Percentiles rank a stretch among this genome's conserved stretches.
phyloP scores from a whole-genome alignment of 2,888 invertebrate genomes.

The Unio delphinus region DNA sequence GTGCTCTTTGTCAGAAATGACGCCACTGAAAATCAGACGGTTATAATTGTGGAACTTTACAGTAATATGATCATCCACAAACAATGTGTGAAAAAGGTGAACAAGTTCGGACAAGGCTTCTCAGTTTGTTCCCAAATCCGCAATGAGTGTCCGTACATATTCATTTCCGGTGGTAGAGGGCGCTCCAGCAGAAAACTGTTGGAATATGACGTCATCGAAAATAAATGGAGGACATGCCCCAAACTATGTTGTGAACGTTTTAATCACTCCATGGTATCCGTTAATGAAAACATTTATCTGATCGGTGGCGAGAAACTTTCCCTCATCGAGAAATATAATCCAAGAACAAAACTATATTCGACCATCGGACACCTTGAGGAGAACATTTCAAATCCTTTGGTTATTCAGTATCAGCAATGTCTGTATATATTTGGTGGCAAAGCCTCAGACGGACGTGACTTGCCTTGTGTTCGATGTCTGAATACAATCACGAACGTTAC shows the following conservation, averaged over 20 bases:
- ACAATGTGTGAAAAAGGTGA: too few species aligned
- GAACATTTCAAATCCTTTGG: slow-evolving; percentile 6
- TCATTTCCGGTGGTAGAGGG: slow-evolving; percentile 19
- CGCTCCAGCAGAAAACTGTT: slow-evolving; percentile 5
- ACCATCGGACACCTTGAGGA: slow-evolving; percentile 11
- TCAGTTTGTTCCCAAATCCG: too few species aligned
- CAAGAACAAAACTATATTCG: slow-evolving; percentile 3
- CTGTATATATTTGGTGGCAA: slow-evolving; percentile 20
- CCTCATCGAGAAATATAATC: slow-evolving; percentile 11
- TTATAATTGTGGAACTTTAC: too few species aligned
- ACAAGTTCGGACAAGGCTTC: too few species aligned
- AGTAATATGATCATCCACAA: too few species aligned
- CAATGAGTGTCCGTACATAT: slow-evolving; percentile 10
- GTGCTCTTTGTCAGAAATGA: too few species aligned
- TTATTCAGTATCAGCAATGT: slow-evolving; percentile 4
- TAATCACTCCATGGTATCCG: slow-evolving; percentile 13
- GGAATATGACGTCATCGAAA: slow-evolving; percentile 18
- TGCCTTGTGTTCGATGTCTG: slow-evolving; percentile 14
- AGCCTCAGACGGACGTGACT: slow-evolving; percentile 3
- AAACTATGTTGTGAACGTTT: slow-evolving; percentile 5
- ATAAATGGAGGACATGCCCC: slow-evolving; percentile 13
- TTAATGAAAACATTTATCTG: slow-evolving; percentile 6
- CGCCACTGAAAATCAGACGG: too few species aligned
- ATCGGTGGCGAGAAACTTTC: slow-evolving; percentile 13
- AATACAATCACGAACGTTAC: slow-evolving; percentile 10